Evolutionary conservation across 2,113 vertebrate species (phyloP), one percentile per base, ranked within the genome.

Genomic region (Taurulus bubalis): DNA sequence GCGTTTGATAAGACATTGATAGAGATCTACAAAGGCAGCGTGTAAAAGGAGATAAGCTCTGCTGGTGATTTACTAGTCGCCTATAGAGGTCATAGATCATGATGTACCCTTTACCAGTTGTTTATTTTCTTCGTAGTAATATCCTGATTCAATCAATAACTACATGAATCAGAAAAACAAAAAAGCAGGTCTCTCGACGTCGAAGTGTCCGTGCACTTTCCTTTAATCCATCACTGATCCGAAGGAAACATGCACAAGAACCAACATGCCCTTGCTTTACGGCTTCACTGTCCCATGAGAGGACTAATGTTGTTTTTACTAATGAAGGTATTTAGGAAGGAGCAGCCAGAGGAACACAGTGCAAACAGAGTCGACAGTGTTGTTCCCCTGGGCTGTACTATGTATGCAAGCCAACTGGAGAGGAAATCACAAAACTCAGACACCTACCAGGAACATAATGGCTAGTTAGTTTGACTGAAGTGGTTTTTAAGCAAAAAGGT

Each of bases 1-100:
- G 74, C 38, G n/a, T 79, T 26, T 86, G 89, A 88, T 92, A 90
- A 90, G 77, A 58, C 20, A 47, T 12, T 77, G 88, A 88, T 89
- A 84, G 74, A 32, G 47, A 88, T 87, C 88, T 82, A 53, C 38
- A 49, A 47, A 42, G 69, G 83, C 86, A 82, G 85, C 79, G 78
- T 85, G 77, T 64, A 45, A 56, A 34, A 42, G 32, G 40, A 87
- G 79, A 90, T 87, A 80, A 82, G 81, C 75, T 72, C 32, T 55
- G 80, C 42, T 76, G 81, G 64, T 72, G 77, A 14, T 49, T 74
- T 28, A 64, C 20, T 14, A 9, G 26, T 36, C 38, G 32, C 65
- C 65, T 75, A 42, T 53, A 53, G 14, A 82, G 58, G 47, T 65
- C 71, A 79, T 26, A 51, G 47, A 42, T 77, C 56, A 78, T 45